Evolutionary conservation across 1,140 invertebrate species (phyloP).

Genomic region (Caenorhabditis briggsae): DNA sequence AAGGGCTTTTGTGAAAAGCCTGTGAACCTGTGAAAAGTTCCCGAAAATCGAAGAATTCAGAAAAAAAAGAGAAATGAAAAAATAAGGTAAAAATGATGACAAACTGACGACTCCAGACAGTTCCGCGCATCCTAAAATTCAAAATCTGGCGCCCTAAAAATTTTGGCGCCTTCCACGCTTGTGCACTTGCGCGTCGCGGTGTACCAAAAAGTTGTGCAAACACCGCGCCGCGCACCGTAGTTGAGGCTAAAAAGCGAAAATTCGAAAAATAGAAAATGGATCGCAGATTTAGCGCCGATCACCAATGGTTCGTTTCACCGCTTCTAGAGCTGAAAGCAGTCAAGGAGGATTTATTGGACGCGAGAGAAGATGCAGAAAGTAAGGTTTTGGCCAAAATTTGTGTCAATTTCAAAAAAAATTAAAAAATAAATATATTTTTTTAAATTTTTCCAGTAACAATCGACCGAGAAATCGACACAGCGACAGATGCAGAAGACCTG

Average conservation of each 20-base stretch:
- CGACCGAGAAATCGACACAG: not conserved
- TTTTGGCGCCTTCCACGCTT: not conserved
- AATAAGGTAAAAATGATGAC: not conserved
- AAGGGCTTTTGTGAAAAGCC: too few species aligned
- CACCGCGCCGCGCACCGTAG: slow-evolving; percentile 20
- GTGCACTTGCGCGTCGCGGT: not conserved
- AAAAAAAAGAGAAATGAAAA: not conserved
- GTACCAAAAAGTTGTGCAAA: slow-evolving; percentile 1
- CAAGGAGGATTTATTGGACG: slow-evolving; percentile 34
- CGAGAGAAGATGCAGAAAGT: not conserved
- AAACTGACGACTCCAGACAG: not conserved
- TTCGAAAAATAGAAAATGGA: slow-evolving; percentile 69
- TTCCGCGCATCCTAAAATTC: not conserved
- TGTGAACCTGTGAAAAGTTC: too few species aligned
- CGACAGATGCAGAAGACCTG: not conserved
- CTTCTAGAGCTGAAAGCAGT: slow-evolving; percentile 66
- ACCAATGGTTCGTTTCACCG: slow-evolving; percentile 70
- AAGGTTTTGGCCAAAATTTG: too few species aligned
- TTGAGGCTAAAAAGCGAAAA: not conserved
- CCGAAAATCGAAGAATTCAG: not conserved
- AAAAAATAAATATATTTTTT: too few species aligned
- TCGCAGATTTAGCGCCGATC: slow-evolving; percentile 66
- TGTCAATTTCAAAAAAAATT: too few species aligned
- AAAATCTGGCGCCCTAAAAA: not conserved
- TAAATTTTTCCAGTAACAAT: not conserved